Percentiles rank a stretch among this genome's conserved stretches.
Evolutionary conservation across 2,797 vertebrate genomes (phyloP).

Genomic region (Perodicticus potto): DNA sequence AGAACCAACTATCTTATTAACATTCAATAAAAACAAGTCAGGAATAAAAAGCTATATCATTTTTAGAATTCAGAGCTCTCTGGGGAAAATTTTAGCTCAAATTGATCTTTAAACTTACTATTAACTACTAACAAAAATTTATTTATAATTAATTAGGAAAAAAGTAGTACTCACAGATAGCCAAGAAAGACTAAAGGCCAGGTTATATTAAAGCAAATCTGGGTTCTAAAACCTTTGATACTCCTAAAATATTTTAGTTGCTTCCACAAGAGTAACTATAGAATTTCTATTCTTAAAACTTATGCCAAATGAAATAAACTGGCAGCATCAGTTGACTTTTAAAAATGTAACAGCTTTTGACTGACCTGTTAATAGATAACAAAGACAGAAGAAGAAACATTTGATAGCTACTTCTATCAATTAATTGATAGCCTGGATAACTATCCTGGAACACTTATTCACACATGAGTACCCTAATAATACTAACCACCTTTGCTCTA

Average conservation of each 20-base stretch:
- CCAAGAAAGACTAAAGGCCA: conserved; percentile 27
- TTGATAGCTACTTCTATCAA: conserved; percentile 28
- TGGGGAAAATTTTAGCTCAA: conserved; percentile 67
- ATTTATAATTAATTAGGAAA: conserved; percentile 53
- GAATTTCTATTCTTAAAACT: conserved; percentile 49
- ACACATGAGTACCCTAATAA: conserved; percentile 20
- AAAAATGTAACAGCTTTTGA: conserved; percentile 48
- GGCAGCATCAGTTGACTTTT: conserved; percentile 45
- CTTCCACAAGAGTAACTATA: conserved; percentile 38
- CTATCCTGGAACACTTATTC: background rate
- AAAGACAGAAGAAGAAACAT: conserved; percentile 51
- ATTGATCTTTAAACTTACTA: conserved; percentile 56
- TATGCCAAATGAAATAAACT: conserved; percentile 62
- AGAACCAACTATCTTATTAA: conserved; percentile 52
- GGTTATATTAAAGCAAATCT: conserved; percentile 51
- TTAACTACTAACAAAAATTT: conserved; percentile 60
- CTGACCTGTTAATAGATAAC: conserved; percentile 55
- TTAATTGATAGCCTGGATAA: background rate
- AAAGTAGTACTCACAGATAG: conserved; percentile 2
- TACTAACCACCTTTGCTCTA: background rate
- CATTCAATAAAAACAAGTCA: conserved; percentile 58
- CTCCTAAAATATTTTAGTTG: conserved; percentile 54
- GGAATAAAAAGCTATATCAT: conserved; percentile 47
- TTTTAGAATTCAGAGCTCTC: conserved; percentile 62
- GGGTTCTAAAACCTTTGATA: conserved; percentile 34